A percentile compares a stretch with the other conserved stretches of the same genome.
These are phyloP conservation scores for Neoscelio sp. DNA, from an alignment of 2,888 invertebrate species.

Conservation along the genomic window DNA sequence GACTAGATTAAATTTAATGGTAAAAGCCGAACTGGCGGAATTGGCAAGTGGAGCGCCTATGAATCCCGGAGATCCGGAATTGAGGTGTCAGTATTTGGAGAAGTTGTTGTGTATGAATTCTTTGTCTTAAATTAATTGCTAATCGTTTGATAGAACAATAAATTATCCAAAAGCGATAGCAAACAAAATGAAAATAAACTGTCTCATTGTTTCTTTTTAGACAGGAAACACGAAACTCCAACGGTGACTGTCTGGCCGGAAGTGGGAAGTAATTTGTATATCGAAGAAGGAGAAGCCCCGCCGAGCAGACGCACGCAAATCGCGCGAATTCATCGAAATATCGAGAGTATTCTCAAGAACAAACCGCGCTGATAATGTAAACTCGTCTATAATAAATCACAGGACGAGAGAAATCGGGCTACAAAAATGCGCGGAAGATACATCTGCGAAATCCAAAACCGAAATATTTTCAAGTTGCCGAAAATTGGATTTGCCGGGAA, in stretches of 20 bases:
- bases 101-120: constrained; percentile 84
- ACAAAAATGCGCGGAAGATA: too few relatives aligned
- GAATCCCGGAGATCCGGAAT: constrained; percentile 83
- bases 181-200: constrained; percentile 15
- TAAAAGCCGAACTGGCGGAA: constrained; percentile 84
- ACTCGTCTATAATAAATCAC: constrained; percentile 10
- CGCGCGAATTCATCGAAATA: constrained; percentile 78
- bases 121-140: neutral
- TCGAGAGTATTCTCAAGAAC: constrained; percentile 78
- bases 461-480: too few relatives aligned
- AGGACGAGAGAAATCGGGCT: too few relatives aligned
- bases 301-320: constrained; percentile 75
- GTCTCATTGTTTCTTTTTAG: constrained; percentile 69
- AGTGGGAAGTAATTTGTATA: constrained; percentile 78
- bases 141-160: constrained; percentile 1
- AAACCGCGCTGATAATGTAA: constrained; percentile 60
- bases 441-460: too few relatives aligned
- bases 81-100: constrained; percentile 85
- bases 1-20: constrained; percentile 88
- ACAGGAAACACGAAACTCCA: constrained; percentile 78
- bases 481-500: too few relatives aligned
- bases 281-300: constrained; percentile 76
- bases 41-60: constrained; percentile 81
- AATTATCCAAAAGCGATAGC: neutral
- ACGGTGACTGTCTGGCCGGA: constrained; percentile 77